Evolutionary conservation across 2,797 vertebrate genomes (phyloP).

Genomic region (Sebastes vulpes): DNA sequence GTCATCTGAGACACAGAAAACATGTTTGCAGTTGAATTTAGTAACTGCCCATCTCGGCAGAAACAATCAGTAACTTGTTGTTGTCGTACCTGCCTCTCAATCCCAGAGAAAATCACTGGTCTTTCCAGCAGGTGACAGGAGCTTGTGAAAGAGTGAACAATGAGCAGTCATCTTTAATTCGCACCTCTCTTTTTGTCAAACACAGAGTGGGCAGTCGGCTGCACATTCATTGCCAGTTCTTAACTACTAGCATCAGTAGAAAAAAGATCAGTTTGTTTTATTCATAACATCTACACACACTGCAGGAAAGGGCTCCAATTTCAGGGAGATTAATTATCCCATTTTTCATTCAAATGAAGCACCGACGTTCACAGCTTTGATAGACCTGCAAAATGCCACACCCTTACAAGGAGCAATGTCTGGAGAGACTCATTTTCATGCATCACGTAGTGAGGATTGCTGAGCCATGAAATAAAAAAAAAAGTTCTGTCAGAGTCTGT

Average conservation of each 20-base stretch:
- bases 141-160: conserved; percentile 14
- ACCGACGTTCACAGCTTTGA: background rate
- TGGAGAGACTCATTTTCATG: conserved; percentile 34
- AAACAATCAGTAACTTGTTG: conserved; percentile 9
- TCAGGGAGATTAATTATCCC: conserved; percentile 11
- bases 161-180: conserved; percentile 31
- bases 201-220: background rate
- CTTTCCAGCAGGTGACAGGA: conserved; percentile 6
- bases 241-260: background rate
- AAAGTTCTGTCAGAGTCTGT: conserved; percentile 10
- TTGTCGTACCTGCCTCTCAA: background rate
- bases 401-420: background rate
- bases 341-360: conserved; percentile 30
- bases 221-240: conserved; percentile 5
- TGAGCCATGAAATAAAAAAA: conserved; percentile 45
- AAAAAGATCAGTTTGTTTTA: conserved; percentile 49
- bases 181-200: background rate
- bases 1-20: background rate
- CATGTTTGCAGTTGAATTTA: background rate
- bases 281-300: background rate
- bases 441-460: conserved; percentile 13
- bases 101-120: conserved; percentile 18
- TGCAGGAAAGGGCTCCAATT: background rate
- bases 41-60: background rate
- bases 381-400: conserved; percentile 28